Evolutionary conservation across 1,140 invertebrate genomes (phyloP).

Genomic region (Drosophila asahinai): DNA sequence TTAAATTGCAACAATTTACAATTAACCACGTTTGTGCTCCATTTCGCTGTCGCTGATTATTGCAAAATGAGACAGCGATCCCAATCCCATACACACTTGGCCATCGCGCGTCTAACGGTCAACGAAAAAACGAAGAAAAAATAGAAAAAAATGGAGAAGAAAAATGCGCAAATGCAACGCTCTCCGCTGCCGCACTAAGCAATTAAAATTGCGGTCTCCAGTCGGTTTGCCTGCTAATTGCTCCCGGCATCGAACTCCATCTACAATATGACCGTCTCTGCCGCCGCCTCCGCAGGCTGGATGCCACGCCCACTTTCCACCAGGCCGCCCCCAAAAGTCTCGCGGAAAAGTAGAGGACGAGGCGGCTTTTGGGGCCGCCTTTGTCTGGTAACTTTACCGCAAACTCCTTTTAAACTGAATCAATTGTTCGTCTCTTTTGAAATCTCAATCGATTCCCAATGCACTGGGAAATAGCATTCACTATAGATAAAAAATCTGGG

Average conservation of each 20-base stretch:
- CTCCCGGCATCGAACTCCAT: constrained; percentile 38
- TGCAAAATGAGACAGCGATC: constrained; percentile 64
- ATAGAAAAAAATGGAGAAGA: background rate
- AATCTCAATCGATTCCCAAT: constrained; percentile 51
- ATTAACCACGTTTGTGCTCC: constrained; percentile 82
- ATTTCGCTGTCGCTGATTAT: constrained; percentile 75
- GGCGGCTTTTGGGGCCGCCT: constrained; percentile 27
- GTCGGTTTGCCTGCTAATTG: constrained; percentile 54
- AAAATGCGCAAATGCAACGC: constrained; percentile 54
- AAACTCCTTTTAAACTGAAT: constrained; percentile 30
- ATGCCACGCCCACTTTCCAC: constrained; percentile 21
- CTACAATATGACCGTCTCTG: constrained; percentile 10
- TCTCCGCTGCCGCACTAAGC: constrained; percentile 43
- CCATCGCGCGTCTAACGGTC: constrained; percentile 66
- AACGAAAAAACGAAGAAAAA: constrained; percentile 33
- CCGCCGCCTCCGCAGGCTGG: constrained; percentile 1
- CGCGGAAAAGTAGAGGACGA: background rate
- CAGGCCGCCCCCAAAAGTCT: background rate
- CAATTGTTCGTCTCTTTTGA: constrained; percentile 43
- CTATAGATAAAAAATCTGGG: background rate
- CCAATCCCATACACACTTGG: constrained; percentile 43
- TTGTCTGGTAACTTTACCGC: constrained; percentile 49
- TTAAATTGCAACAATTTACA: constrained; percentile 83
- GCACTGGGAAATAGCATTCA: constrained; percentile 11
- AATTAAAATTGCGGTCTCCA: constrained; percentile 72